Evolutionary conservation across 2,113 vertebrate species (phyloP).

Genomic region (Sprattus sprattus): DNA sequence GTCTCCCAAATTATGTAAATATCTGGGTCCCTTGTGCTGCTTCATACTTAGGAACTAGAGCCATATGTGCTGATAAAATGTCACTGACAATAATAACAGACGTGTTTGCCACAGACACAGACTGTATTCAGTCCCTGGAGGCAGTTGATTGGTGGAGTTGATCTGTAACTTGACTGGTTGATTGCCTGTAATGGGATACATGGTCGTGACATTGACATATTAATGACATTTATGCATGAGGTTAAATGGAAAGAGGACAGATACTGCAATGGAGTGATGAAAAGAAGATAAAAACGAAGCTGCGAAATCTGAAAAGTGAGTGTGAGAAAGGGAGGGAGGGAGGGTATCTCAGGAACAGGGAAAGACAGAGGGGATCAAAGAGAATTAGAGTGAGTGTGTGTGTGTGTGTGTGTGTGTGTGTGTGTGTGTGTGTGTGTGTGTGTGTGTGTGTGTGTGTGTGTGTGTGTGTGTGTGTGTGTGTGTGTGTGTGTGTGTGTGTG

Average conservation of each 20-base stretch:
- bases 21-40: neutral
- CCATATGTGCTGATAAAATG: neutral
- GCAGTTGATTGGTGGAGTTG: neutral
- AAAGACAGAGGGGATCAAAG: neutral
- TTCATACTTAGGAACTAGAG: neutral
- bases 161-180: neutral
- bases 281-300: too few relatives aligned
- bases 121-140: neutral
- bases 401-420: too few relatives aligned
- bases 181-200: neutral
- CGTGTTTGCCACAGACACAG: neutral
- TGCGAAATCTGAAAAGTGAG: too few relatives aligned
- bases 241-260: too few relatives aligned
- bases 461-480: too few relatives aligned
- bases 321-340: neutral
- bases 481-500: too few relatives aligned
- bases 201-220: neutral
- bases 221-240: neutral
- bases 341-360: neutral
- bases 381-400: neutral
- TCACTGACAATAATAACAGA: neutral
- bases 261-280: too few relatives aligned
- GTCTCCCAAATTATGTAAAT: neutral
- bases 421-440: too few relatives aligned
- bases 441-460: neutral